Base-by-base conservation (phyloP, 2,113 vertebrate species). In the Cacatua alba region DNA sequence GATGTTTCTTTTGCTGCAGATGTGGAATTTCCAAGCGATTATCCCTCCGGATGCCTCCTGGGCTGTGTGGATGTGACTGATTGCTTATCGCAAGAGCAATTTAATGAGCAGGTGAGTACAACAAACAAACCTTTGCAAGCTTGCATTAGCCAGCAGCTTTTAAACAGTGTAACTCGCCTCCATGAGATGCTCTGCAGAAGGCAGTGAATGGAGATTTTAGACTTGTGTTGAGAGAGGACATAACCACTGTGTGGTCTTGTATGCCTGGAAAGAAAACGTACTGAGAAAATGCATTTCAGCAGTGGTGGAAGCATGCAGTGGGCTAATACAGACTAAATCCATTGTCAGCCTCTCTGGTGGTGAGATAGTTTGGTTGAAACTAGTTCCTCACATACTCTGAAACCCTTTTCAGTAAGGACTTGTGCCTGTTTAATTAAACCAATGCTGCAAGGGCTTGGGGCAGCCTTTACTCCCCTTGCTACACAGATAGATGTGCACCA, bases 71-170 rank as follows among this genome's bases (percentile, higher is more conserved):
- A 99, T 2, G 41, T 99, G 95, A 98, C 81, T 6, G 99, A 99
- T 87, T 99, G 99, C 83, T 98, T 99, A 51, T 98, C 98, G 2
- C 99, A 99, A 93, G 99, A 99, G 76, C 99, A 99, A 86, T 99
- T 99, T 95, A 98, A 95, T 55, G 98, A 99, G 83, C 98, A 99
- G 98, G 99, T 99, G 70, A 98, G 98, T 98, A 39, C 74, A 77
- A 55, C 43, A 51, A 80, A 68, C 12, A 39, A 80, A 28, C n/a
- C 68, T 97, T 51, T 59, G 21, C 10, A 31, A 70, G 33, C 53
- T 65, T 62, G 43, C 19, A 7, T 29, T 63, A 44, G 64, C 39
- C n/a, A 67, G 29, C 3, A 4, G 4, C 15, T 44, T 67, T 12
- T 26, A 21, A 59, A 65, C 26, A 8, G 43, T 39, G 9, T 52